These are phyloP conservation scores for Nothobranchius furzeri DNA, from an alignment of 2,113 vertebrate species.

Conservation along the genomic window DNA sequence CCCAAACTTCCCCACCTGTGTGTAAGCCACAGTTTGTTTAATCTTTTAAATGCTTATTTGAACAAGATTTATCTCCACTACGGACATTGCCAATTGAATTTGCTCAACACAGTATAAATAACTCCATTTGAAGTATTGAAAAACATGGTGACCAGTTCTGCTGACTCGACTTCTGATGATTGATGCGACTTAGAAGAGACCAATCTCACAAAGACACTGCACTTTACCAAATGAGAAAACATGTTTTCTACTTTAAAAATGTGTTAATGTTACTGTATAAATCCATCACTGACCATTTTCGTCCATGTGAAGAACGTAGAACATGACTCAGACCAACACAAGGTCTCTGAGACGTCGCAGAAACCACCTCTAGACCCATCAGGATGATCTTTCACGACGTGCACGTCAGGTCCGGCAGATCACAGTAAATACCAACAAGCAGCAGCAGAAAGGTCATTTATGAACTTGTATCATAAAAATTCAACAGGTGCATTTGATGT, in stretches of 20 bases:
- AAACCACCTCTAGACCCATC: not conserved
- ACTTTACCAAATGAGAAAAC: constrained; percentile 51
- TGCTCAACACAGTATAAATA: constrained; percentile 27
- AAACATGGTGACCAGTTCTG: constrained; percentile 16
- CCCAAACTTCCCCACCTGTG: not conserved
- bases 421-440: constrained; percentile 48
- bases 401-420: constrained; percentile 20
- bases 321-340: too few relatives aligned
- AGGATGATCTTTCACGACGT: constrained; percentile 20
- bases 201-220: constrained; percentile 39
- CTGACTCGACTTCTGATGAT: constrained; percentile 39
- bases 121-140: constrained; percentile 17
- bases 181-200: constrained; percentile 38
- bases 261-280: not conserved
- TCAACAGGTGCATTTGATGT: not conserved
- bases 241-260: not conserved
- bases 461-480: constrained; percentile 10
- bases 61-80: constrained; percentile 14
- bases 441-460: constrained; percentile 44
- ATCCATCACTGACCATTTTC: not conserved
- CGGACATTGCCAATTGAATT: constrained; percentile 17
- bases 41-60: constrained; percentile 12
- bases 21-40: not conserved
- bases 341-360: too few relatives aligned
- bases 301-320: not conserved